A percentile compares a stretch with the other conserved stretches of the same genome.
These are phyloP conservation scores for Hirtodrosophila histrioides DNA, from an alignment of 2,888 invertebrate genomes.

Conservation along the genomic window DNA sequence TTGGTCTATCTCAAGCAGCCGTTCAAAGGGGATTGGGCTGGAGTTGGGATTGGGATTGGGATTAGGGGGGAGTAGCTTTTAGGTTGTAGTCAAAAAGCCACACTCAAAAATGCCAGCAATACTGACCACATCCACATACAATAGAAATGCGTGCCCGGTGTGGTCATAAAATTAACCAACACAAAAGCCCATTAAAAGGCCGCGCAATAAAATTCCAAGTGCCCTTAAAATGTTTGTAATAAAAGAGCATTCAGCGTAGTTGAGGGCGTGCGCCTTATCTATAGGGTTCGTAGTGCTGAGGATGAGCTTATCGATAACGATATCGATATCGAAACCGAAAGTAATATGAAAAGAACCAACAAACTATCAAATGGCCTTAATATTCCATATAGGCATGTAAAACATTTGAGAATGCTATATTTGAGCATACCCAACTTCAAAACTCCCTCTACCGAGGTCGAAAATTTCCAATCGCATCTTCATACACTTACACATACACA, in stretches of 20 bases:
- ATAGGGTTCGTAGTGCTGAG: too few species aligned
- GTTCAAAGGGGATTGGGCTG: too few species aligned
- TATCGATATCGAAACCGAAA: too few species aligned
- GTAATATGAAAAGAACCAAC: too few species aligned
- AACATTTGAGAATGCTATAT: too few species aligned
- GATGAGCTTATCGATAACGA: too few species aligned
- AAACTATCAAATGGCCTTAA: too few species aligned
- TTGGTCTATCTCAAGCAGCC: slow-evolving; percentile 6
- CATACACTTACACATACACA: too few species aligned
- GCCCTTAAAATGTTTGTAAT: slow-evolving; percentile 17
- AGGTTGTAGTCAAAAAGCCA: neutral
- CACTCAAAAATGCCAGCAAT: slow-evolving; percentile 13
- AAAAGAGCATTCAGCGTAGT: slow-evolving; percentile 31
- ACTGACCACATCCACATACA: slow-evolving; percentile 40
- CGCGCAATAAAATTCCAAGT: slow-evolving; percentile 32
- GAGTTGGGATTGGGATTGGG: neutral
- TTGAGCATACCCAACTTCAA: too few species aligned
- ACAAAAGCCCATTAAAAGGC: slow-evolving; percentile 29
- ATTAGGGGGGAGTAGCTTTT: neutral
- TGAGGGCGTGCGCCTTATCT: neutral
- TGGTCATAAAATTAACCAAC: slow-evolving; percentile 49
- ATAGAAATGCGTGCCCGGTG: slow-evolving; percentile 13
- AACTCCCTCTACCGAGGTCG: too few species aligned
- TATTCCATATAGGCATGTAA: too few species aligned
- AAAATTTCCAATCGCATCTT: too few species aligned